phyloP scores from a whole-genome alignment of 2,797 vertebrate species.

The Spinus olivaceus region DNA sequence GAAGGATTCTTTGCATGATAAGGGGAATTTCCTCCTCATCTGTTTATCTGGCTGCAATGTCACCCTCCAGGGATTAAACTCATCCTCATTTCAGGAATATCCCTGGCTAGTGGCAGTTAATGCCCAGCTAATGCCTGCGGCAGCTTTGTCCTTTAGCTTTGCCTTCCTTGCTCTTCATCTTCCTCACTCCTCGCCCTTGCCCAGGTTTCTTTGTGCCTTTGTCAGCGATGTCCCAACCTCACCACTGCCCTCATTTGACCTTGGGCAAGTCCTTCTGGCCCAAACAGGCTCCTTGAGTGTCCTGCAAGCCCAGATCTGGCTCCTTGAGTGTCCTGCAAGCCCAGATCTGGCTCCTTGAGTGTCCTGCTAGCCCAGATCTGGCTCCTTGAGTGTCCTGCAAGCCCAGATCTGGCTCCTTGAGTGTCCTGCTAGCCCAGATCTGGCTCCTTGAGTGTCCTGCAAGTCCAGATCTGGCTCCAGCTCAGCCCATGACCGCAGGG shows the following conservation, averaged over 20 bases:
- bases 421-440: not conserved
- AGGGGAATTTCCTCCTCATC: constrained; percentile 29
- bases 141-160: not conserved
- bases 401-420: not conserved
- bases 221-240: not conserved
- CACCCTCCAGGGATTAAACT: not conserved
- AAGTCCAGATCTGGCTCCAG: not conserved
- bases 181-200: not conserved
- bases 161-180: not conserved
- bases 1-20: not conserved
- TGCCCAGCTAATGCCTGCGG: not conserved
- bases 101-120: not conserved
- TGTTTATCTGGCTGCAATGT: not conserved
- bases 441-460: not conserved
- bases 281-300: not conserved
- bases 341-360: not conserved
- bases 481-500: fast-evolving
- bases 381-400: not conserved
- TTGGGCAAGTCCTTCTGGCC: not conserved
- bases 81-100: not conserved
- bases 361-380: not conserved
- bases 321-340: not conserved
- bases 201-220: not conserved
- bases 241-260: not conserved
- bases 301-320: not conserved